Conservation (phyloP, 2,888 invertebrate species). For the Sturmia bella region DNA sequence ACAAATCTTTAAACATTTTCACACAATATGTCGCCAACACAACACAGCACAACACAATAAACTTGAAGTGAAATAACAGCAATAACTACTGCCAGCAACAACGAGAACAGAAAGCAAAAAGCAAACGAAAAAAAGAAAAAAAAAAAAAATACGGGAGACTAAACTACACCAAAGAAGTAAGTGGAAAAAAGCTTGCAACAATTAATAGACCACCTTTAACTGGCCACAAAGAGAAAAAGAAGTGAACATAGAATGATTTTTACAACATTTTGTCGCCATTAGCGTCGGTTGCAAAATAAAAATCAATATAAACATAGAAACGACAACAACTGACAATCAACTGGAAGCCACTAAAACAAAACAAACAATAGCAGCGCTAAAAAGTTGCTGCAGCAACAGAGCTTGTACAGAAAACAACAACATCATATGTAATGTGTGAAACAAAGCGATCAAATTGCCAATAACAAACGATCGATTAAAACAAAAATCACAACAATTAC, state of each 20-base stretch:
- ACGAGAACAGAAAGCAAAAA: neutral
- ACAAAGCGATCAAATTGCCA: slow-evolving; percentile 70
- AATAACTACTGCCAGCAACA: slow-evolving; percentile 34
- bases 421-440: slow-evolving; percentile 66
- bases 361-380: slow-evolving; percentile 14
- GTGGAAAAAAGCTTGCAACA: slow-evolving; percentile 49
- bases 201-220: slow-evolving; percentile 66
- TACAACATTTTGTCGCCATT: slow-evolving; percentile 81
- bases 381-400: slow-evolving; percentile 9
- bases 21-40: slow-evolving; percentile 69
- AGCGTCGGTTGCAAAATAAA: slow-evolving; percentile 74
- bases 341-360: slow-evolving; percentile 9
- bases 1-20: slow-evolving; percentile 70
- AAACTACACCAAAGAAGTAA: slow-evolving; percentile 28
- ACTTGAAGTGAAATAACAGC: slow-evolving; percentile 59
- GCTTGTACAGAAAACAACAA: slow-evolving; percentile 18
- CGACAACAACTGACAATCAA: slow-evolving; percentile 65
- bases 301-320: slow-evolving; percentile 65
- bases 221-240: slow-evolving; percentile 19
- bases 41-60: slow-evolving; percentile 57
- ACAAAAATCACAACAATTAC: slow-evolving; percentile 48
- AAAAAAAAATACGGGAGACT: slow-evolving; percentile 20
- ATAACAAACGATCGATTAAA: slow-evolving; percentile 70
- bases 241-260: slow-evolving; percentile 71
- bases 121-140: slow-evolving; percentile 20